Percentiles rank a stretch among this genome's conserved stretches.
Evolutionary conservation across 2,113 vertebrate species (phyloP).

Genomic region (Hemicordylus capensis): DNA sequence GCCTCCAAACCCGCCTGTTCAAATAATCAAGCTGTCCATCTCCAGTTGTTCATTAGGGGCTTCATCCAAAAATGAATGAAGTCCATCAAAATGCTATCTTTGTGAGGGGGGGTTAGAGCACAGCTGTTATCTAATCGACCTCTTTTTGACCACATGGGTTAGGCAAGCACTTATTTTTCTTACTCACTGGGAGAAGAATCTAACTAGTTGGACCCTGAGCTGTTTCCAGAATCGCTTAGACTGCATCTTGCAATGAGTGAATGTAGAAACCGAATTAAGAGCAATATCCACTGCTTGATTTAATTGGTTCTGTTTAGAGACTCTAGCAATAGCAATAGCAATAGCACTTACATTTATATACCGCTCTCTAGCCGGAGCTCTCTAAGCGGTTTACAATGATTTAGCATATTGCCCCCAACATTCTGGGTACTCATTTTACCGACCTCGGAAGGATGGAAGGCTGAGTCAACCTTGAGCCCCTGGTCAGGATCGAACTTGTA

Average conservation of each 20-base stretch:
- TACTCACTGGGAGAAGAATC: neutral
- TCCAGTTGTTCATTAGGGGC: neutral
- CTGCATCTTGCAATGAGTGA: neutral
- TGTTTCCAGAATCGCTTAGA: accelerated
- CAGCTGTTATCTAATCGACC: neutral
- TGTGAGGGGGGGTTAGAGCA: neutral
- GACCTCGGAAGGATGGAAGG: no score
- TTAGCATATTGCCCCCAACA: no score
- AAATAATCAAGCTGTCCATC: neutral
- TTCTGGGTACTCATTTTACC: no score
- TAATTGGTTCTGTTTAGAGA: neutral
- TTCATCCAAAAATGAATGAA: neutral
- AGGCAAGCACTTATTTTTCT: neutral
- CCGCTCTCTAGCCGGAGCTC: no score
- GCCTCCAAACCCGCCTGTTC: neutral
- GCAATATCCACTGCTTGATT: neutral
- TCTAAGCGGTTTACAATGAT: no score
- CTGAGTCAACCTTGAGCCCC: no score
- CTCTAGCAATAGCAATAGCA: no score
- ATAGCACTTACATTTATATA: no score
- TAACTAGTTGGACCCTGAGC: neutral
- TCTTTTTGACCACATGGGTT: neutral
- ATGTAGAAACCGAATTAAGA: neutral
- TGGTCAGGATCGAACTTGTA: no score
- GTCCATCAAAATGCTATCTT: neutral